Evolutionary conservation across 2,797 vertebrate species (phyloP).

Genomic region (Halcyon smyrnensis): DNA sequence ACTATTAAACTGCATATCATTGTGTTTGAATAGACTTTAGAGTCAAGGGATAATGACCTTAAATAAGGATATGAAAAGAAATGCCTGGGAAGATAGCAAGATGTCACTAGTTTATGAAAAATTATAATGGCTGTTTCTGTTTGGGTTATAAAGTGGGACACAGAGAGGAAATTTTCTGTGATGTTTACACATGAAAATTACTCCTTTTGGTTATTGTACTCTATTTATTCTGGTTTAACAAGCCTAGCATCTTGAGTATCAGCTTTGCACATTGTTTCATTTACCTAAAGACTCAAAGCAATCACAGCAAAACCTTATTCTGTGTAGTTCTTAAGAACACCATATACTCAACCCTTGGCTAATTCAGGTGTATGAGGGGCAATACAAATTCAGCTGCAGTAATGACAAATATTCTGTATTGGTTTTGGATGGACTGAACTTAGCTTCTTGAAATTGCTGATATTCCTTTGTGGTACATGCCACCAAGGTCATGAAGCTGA

Average conservation of each 20-base stretch:
- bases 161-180: background rate
- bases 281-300: background rate
- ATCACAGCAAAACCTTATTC: background rate
- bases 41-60: background rate
- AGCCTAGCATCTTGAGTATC: background rate
- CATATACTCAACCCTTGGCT: background rate
- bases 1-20: background rate
- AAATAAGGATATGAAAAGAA: background rate
- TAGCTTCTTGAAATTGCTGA: background rate
- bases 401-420: background rate
- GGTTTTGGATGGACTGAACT: background rate
- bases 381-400: background rate
- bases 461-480: background rate
- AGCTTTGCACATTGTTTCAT: background rate
- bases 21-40: background rate
- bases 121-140: background rate
- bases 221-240: background rate
- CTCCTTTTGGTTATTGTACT: background rate
- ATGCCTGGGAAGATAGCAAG: background rate
- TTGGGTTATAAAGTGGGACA: background rate
- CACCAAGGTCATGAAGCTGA: background rate
- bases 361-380: background rate
- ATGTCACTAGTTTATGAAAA: background rate
- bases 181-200: background rate
- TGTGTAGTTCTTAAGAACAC: background rate